phyloP scores from a whole-genome alignment of 1,140 invertebrate species.

The Rhopalosiphum padi region DNA sequence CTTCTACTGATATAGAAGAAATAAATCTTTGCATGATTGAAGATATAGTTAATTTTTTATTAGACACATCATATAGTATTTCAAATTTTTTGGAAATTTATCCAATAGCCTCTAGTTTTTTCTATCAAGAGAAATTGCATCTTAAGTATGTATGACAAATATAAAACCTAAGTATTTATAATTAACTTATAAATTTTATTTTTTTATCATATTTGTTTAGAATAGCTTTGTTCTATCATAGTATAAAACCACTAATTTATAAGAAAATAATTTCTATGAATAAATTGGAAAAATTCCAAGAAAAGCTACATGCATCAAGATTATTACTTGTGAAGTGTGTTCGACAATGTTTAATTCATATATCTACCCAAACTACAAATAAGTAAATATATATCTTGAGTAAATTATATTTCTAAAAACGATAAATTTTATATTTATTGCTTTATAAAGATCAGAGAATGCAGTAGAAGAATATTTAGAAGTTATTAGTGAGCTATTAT shows the following conservation, averaged over 20 bases:
- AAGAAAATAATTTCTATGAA: constrained; percentile 4
- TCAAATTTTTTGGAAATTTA: constrained; percentile 44
- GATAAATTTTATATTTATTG: not conserved
- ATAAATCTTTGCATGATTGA: constrained; percentile 9
- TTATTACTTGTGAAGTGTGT: constrained; percentile 41
- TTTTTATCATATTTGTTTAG: constrained; percentile 8
- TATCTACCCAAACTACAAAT: constrained; percentile 18
- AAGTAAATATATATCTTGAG: constrained; percentile 26
- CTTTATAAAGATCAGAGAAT: not conserved
- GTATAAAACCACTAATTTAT: constrained; percentile 27
- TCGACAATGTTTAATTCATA: not conserved
- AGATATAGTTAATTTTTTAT: constrained; percentile 43
- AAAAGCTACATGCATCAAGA: constrained; percentile 39
- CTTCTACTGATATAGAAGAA: not conserved
- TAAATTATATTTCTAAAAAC: not conserved
- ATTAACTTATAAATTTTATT: not conserved
- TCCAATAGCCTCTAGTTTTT: not conserved
- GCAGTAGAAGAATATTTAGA: constrained; percentile 39
- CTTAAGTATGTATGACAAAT: not conserved
- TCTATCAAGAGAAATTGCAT: constrained; percentile 42
- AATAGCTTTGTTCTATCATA: constrained; percentile 49
- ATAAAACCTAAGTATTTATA: not conserved
- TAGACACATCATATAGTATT: constrained; percentile 48
- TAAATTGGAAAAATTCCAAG: constrained; percentile 34
- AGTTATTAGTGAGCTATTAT: constrained; percentile 24